Base-by-base conservation (phyloP, 2,113 vertebrate genomes). In the Sterna hirundo region DNA sequence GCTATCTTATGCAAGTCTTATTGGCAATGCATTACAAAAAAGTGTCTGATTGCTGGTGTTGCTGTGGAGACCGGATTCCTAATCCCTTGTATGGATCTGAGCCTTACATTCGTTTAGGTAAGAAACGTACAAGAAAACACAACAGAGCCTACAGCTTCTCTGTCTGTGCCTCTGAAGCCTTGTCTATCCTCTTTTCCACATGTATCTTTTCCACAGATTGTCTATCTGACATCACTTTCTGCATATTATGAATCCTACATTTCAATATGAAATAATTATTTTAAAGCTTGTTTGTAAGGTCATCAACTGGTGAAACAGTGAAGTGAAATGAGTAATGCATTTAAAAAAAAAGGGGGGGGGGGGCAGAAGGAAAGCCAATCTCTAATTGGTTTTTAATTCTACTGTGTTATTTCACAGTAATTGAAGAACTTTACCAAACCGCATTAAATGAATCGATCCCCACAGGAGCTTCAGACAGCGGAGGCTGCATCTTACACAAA, bases 51-150 rank as follows among this genome's bases (percentile, higher is more conserved):
- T 83, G 57, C 25, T 62, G 20, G 36, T 60, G 77, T 54, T 64
- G 16, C 51, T 23, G 10, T 17, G 27, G 32, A 74, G 34, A 66
- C 26, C 2, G 4, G 9, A 38, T 19, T 49, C 27, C 23, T 30
- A 68, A 49, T 9, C 11, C 7, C 32, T 68, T 62, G 51, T 61
- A 17, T 9, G n/a, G 30, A 83, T 36, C 13, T 27, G 18, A 66
- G 40, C 23, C 29, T 52, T 18, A n/a, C 13, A 52, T 23, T 68
- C 0, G 0, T 55, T 54, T 44, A 21, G 11, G 7, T 29, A 64
- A 76, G 38, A 40, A 79, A 27, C 12, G 21, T 5, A 8, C 2
- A 71, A 44, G 26, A 54, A 76, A 52, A 71, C 13, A 65, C 3
- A 58, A 40, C 5, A 20, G 19, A 61, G 13, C 19, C 27, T 46